A percentile compares a stretch with the other conserved stretches of the same genome.
Evolutionary conservation across 2,113 vertebrate species (phyloP).

Genomic region (Empidonax alnorum): DNA sequence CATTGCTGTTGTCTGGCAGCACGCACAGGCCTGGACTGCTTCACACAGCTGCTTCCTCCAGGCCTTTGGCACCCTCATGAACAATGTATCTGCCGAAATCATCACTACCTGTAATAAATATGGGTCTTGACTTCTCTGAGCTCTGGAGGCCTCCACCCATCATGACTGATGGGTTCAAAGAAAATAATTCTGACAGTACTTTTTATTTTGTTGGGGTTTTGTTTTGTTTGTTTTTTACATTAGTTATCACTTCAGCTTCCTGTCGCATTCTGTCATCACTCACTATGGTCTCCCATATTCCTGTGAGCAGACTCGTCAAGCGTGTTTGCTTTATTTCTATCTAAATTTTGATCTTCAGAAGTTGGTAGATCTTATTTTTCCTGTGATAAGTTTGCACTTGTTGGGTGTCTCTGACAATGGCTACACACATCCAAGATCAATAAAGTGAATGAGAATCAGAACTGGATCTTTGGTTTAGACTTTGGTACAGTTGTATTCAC

Average conservation of each 20-base stretch:
- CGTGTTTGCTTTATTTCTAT: background rate
- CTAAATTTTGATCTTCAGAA: background rate
- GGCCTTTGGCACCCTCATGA: background rate
- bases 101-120: conserved; percentile 42
- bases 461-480: background rate
- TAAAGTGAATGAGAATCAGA: background rate
- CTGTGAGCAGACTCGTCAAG: background rate
- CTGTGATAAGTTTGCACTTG: background rate
- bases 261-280: background rate
- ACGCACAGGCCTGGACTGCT: conserved; percentile 8
- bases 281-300: background rate
- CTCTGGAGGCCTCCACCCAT: conserved; percentile 13
- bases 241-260: background rate
- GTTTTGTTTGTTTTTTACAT: background rate
- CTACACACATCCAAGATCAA: background rate
- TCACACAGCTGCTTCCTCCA: conserved; percentile 35
- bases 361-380: background rate
- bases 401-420: background rate
- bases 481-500: background rate
- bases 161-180: conserved; percentile 26
- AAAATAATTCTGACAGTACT: background rate
- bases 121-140: conserved; percentile 22
- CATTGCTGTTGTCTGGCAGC: background rate
- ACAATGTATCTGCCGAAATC: conserved; percentile 28
- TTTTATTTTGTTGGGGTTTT: background rate